A percentile compares a stretch with the other conserved stretches of the same genome.
These are phyloP conservation scores for Lacanobia oleracea DNA, from an alignment of 2,888 invertebrate genomes.

Conservation along the genomic window DNA sequence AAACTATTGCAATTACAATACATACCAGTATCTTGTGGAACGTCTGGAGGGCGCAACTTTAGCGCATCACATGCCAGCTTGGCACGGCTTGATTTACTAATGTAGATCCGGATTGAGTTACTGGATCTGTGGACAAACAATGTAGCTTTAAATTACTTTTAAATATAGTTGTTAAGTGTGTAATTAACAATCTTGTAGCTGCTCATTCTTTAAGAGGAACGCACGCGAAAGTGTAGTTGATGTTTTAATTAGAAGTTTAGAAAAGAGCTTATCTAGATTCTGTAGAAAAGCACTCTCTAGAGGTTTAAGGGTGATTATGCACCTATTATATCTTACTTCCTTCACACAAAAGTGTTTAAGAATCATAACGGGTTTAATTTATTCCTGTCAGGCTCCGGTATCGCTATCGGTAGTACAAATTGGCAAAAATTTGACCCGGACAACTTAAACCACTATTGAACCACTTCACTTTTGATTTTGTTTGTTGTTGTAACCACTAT, in stretches of 20 bases:
- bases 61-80: constrained; percentile 59
- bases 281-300: background rate
- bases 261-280: background rate
- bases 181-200: constrained; percentile 25
- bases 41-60: constrained; percentile 34
- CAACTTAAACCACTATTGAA: too few species aligned
- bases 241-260: background rate
- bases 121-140: constrained; percentile 54
- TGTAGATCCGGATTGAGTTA: constrained; percentile 33
- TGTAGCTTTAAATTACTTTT: constrained; percentile 20
- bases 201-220: constrained; percentile 4
- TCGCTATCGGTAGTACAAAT: too few species aligned
- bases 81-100: constrained; percentile 49
- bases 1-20: constrained; percentile 37
- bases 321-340: background rate
- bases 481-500: background rate
- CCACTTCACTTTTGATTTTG: too few species aligned
- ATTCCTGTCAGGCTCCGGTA: background rate
- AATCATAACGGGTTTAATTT: background rate
- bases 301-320: background rate
- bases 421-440: too few species aligned
- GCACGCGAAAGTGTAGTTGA: background rate
- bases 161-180: constrained; percentile 16
- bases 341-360: background rate
- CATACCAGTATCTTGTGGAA: constrained; percentile 55